Evolutionary conservation across 2,797 vertebrate species (phyloP), one percentile per base, ranked within the genome.

Genomic region (Lepus oiostolus): DNA sequence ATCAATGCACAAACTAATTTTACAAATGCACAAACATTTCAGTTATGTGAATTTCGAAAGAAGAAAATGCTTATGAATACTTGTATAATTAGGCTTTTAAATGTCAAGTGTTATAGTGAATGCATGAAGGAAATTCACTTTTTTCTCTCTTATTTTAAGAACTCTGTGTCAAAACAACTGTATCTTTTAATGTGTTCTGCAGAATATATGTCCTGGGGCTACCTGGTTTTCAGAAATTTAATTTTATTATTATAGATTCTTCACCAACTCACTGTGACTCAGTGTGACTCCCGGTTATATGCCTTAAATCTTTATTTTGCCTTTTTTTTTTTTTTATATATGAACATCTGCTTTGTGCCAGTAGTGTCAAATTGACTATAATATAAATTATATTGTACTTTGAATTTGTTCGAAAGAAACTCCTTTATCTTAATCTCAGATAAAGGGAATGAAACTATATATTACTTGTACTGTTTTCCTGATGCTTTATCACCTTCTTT

Each of bases 231-330:
- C 11, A 21, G 54, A 70, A 96, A 54, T 16, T 94, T 95, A 92
- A 95, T 94, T 97, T 95, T 84, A 92, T 92, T 93, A 58, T 87
- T 96, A 86, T 88, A 96, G 83, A 84, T 87, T 26, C 28, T 86
- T 93, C 80, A 14, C 2, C 50, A 95, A 79, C 80, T 94, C 54
- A 74, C 26, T 54, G 38, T 88, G 79, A 92, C 86, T 85, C 47
- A 60, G 24, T 91, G 35, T 81, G 52, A 92, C 35, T 89, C 42
- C 32, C 22, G 54, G 42, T 54, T 77, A 1, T 32, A 83, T 80
- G 91, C 22, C 83, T 68, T 16, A 76, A 17, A 42, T 28, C 11
- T 91, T 95, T 88, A 3, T 16, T 84, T 89, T 90, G 26, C 13
- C 7, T 91, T 94, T 47, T 67, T 85, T 88, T 92, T 88, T 35